Evolutionary conservation across 37 sponge, comb jelly and placozoan species (phyloP), one percentile per base, ranked within the genome.

Genomic region (Halisarca cf. caerulea): DNA sequence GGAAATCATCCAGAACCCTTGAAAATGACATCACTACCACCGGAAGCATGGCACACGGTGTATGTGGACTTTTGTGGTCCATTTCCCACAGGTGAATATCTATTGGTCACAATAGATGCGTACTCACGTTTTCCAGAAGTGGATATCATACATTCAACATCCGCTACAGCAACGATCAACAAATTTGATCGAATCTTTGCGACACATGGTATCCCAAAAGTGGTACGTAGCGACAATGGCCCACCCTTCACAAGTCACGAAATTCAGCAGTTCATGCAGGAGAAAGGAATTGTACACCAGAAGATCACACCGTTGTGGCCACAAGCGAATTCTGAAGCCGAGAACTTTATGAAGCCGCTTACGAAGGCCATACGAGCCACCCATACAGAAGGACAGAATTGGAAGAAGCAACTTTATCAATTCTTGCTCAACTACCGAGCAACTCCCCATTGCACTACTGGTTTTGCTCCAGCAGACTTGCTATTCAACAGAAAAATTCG

Each of bases 41-140:
- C 78, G 6, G 78, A 40, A 74, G 9, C 41, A 20, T 40, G 7
- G 33, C 41, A 36, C 18, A 40, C 78, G 7, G 44, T 40, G 6
- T 17, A 74, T 38, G 43, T 83, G 0, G 80, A 88, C 66, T 81
- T 88, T 32, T 75, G 88, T 77, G 78, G 88, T 15, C 88, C 83
- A 14, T 88, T 88, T 45, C 88, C 84, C 14, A 83, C 84, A 0
- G 84, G 80, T 41, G 84, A 88, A 40, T 88, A 88, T 60, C 58
- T 83, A 17, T 54, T 88, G 17, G 84, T 83, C 35, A 80, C 66
- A n/a, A 83, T 83, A 27, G 88, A 88, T 88, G 88, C 88, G 4
- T 88, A 88, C 44, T 88, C 88, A 9, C 32, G 70, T 3, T 88
- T 88, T 44, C 51, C 51, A 47, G 51, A 47, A 11, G 51, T 47